Evolutionary conservation across 2,113 vertebrate species (phyloP), one percentile per base, ranked within the genome.

Genomic region (Rhodinocichla rosea): DNA sequence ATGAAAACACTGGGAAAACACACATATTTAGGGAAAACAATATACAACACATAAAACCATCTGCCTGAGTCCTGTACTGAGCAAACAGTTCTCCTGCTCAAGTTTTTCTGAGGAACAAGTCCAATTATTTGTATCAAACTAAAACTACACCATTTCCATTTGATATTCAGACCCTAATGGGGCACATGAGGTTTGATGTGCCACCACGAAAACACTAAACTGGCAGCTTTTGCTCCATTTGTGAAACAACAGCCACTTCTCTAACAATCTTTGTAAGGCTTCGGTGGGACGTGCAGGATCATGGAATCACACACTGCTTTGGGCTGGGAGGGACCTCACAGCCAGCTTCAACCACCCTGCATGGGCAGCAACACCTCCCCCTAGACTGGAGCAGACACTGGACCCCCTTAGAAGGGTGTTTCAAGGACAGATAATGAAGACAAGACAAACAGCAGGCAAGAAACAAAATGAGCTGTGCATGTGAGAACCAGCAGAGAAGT

Each of bases 221-320:
- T 35, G 22, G 59, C 19, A 60, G 33, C 13, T 47, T 57, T 8
- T 70, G 24, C 32, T 65, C 37, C 23, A 11, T 40, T 73, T 2
- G 9, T 35, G 50, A 56, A 65, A 33, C 15, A 50, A 62, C 13
- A 53, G 1, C 44, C 21, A 17, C 33, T 35, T 33, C 16, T 88
- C n/a, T 44, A 21, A 33, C 2, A 33, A 22, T 12, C 30, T 11
- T 0, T 11, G 21, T 11, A 40, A 56, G 64, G n/a, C 15, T 24
- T 21, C 0, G 0, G 15, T 7, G 64, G 60, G 64, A 67, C 37
- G 37, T 1, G 1, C 0, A 20, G 59, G 50, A n/a, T 22, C 22
- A 11, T 2, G 30, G 22, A 65, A 13, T 17, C 19, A 19, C 11
- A 45, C 11, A 4, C 15, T 2, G 6, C 5, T 16, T 37, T 40